Evolutionary conservation across 2,797 vertebrate species (phyloP).

Genomic region (Hapalemur alaotrensis): DNA sequence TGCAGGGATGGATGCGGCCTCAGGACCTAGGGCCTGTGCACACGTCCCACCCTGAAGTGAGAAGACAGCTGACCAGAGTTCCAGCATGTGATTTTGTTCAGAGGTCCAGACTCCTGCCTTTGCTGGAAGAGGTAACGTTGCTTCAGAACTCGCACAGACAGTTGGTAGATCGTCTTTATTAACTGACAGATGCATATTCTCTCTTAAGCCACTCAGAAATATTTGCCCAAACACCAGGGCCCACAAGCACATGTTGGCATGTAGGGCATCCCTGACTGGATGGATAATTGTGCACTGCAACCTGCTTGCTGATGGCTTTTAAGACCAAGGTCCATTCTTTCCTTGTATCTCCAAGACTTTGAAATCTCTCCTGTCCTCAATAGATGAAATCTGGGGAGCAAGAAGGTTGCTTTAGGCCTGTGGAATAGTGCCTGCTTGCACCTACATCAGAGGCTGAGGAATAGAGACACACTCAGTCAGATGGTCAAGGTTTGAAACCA

Average conservation of each 20-base stretch:
- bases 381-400: background rate
- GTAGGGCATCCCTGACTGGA: background rate
- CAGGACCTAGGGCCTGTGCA: background rate
- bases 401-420: background rate
- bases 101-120: background rate
- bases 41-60: background rate
- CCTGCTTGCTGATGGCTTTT: background rate
- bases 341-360: background rate
- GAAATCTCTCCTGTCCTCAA: background rate
- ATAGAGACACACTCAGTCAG: background rate
- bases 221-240: background rate
- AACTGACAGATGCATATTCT: background rate
- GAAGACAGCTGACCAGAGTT: background rate
- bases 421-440: background rate
- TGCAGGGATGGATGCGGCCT: background rate
- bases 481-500: background rate
- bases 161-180: background rate
- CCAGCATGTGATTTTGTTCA: background rate
- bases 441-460: background rate
- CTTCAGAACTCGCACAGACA: background rate
- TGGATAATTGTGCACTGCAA: background rate
- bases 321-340: background rate
- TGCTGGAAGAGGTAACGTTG: background rate
- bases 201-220: background rate
- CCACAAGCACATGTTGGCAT: background rate